Base-by-base conservation (phyloP, 2,113 vertebrate genomes). In the Suncus etruscus region DNA sequence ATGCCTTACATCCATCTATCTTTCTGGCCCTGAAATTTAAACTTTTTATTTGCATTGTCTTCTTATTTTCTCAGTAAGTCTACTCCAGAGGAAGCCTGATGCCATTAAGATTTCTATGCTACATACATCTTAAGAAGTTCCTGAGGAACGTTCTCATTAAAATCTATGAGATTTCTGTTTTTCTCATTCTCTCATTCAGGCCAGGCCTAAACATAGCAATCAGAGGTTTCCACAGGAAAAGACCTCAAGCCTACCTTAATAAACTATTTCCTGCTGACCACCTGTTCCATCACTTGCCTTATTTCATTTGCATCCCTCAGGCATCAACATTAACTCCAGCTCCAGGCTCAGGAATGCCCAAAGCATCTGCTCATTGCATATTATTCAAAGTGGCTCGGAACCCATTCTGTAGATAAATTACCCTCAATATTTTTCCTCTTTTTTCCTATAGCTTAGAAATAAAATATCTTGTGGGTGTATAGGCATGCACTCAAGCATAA, bases 361-460 rank as follows among this genome's bases (percentile, higher is more conserved):
- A 84, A 81, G 89, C 27, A 70, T 29, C 63, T 74, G 61, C 29
- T 93, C 75, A 50, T 11, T 58, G 22, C 84, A 90, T 54, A 61
- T 86, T 54, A 68, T 20, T 83, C 1, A 47, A 87, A 83, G 63
- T 66, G n/a, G 6, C 15, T n/a, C 39, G 61, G 29, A 48, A 45
- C n/a, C 27, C 31, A 81, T 80, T 54, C 74, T 78, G n/a, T 39
- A 31, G 29, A 82, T 82, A 78, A 68, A 77, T 65, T 1, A 50
- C 15, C 39, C 48, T 14, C 4, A 5, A 3, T 45, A 24, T 45
- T 87, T 54, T 82, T 45, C 32, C 11, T 85, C 47, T 45, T 69
- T 73, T 87, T 48, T 78, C 11, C 3, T 14, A 20, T 6, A 50
- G 31, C 47, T 77, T 7, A 31, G 66, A 70, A 16, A 25, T 10